Evolutionary conservation across 1,140 invertebrate genomes (phyloP).

Genomic region (Eueides isabella): DNA sequence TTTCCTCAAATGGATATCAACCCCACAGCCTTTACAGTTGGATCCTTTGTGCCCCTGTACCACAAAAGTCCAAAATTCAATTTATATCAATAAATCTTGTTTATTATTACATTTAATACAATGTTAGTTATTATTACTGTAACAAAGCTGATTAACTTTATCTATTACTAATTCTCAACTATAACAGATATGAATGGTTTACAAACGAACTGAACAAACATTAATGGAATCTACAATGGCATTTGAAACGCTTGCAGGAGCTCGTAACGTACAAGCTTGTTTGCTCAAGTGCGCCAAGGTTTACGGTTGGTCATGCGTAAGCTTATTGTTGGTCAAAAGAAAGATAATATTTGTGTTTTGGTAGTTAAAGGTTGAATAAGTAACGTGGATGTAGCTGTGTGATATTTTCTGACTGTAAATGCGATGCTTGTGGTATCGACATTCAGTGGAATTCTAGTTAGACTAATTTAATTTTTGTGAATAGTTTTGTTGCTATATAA

Average conservation of each 20-base stretch:
- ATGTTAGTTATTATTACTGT: not conserved
- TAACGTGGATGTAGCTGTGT: too few species aligned
- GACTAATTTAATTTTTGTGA: too few species aligned
- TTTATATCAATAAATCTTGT: too few species aligned
- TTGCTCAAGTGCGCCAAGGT: conserved; percentile 31
- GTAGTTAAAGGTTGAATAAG: not conserved
- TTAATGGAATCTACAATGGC: conserved; percentile 26
- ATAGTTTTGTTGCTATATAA: too few species aligned
- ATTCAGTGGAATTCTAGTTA: too few species aligned
- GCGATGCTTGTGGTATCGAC: too few species aligned
- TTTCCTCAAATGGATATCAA: too few species aligned
- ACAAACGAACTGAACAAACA: conserved; percentile 27
- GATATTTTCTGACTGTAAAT: too few species aligned
- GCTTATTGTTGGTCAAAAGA: not conserved
- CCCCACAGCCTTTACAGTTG: too few species aligned
- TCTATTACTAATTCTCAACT: not conserved
- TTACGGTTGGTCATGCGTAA: conserved; percentile 19
- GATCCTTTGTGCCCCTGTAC: too few species aligned
- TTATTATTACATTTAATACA: too few species aligned
- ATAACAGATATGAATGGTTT: conserved; percentile 9
- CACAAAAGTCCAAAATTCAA: too few species aligned
- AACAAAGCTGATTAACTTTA: not conserved
- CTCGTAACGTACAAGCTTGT: conserved; percentile 21
- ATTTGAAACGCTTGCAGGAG: conserved; percentile 18
- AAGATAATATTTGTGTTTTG: not conserved